These are phyloP conservation scores for Hypercompe scribonia DNA, from an alignment of 2,888 invertebrate species.

Conservation along the genomic window DNA sequence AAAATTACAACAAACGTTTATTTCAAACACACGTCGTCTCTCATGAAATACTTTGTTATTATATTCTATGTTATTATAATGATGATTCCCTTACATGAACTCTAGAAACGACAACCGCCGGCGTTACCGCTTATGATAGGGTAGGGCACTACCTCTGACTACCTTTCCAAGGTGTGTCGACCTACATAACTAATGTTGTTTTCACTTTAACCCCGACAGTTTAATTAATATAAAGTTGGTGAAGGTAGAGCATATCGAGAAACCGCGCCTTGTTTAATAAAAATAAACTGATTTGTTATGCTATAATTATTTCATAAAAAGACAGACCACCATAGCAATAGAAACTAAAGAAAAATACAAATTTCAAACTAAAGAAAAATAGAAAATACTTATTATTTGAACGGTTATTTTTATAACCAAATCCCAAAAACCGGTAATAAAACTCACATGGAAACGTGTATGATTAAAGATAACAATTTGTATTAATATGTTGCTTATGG, in stretches of 20 bases:
- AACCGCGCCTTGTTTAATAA: constrained; percentile 46
- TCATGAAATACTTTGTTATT: not conserved
- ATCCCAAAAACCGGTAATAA: not conserved
- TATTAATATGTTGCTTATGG: not conserved
- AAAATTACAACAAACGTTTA: not conserved
- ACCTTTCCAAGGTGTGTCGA: constrained; percentile 65
- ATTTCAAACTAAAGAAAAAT: no score
- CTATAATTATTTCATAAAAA: not conserved
- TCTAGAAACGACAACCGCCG: constrained; percentile 9
- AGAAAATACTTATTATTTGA: not conserved
- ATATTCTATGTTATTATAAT: not conserved
- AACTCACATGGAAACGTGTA: not conserved
- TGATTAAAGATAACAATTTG: not conserved
- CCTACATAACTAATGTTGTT: constrained; percentile 67
- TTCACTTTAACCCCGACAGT: constrained; percentile 58
- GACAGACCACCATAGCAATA: not conserved
- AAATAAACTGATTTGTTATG: not conserved
- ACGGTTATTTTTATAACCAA: not conserved
- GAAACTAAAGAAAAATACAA: not conserved
- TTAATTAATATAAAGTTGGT: constrained; percentile 62
- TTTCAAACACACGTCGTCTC: not conserved
- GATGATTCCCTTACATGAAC: not conserved
- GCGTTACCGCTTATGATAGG: constrained; percentile 25
- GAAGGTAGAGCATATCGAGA: constrained; percentile 37
- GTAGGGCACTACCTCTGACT: constrained; percentile 45